Conservation (phyloP, 1,140 invertebrate species). For the Aphelenchoides besseyi region DNA sequence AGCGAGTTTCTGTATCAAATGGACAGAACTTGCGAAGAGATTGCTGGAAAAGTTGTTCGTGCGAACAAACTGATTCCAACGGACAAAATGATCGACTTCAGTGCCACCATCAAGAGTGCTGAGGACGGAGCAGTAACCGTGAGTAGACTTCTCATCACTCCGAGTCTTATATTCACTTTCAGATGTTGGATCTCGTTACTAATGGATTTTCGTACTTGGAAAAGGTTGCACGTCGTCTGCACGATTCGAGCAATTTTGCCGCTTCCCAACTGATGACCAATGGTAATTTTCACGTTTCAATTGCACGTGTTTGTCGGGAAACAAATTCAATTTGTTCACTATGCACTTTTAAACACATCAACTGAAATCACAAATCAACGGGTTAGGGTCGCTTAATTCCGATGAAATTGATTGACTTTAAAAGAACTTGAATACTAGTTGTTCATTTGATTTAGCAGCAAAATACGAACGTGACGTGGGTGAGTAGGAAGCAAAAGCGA, state of each 20-base stretch:
- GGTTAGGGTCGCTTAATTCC: too few relatives aligned
- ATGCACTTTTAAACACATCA: too few relatives aligned
- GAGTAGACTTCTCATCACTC: background rate
- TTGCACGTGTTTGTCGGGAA: too few relatives aligned
- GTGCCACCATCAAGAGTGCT: background rate
- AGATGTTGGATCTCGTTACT: conserved; percentile 16
- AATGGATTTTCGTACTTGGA: conserved; percentile 23
- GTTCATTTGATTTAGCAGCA: background rate
- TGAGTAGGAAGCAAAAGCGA: background rate
- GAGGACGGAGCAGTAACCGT: background rate
- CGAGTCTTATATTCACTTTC: conserved; percentile 5
- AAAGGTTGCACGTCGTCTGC: conserved; percentile 36
- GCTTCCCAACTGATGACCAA: conserved; percentile 40
- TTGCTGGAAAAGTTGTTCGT: conserved; percentile 28
- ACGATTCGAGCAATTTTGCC: conserved; percentile 38
- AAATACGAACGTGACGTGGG: background rate
- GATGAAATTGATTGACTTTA: too few relatives aligned
- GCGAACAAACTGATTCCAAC: conserved; percentile 43
- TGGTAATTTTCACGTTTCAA: conserved; percentile 30
- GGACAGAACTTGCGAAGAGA: conserved; percentile 23
- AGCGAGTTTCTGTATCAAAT: conserved; percentile 35
- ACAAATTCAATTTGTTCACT: too few relatives aligned
- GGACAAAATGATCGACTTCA: conserved; percentile 31
- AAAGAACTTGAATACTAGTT: too few relatives aligned
- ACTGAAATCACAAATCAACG: too few relatives aligned